Percentiles rank a stretch among this genome's conserved stretches.
Conservation (phyloP, 2,113 vertebrate genomes). For the Fregata magnificens region DNA sequence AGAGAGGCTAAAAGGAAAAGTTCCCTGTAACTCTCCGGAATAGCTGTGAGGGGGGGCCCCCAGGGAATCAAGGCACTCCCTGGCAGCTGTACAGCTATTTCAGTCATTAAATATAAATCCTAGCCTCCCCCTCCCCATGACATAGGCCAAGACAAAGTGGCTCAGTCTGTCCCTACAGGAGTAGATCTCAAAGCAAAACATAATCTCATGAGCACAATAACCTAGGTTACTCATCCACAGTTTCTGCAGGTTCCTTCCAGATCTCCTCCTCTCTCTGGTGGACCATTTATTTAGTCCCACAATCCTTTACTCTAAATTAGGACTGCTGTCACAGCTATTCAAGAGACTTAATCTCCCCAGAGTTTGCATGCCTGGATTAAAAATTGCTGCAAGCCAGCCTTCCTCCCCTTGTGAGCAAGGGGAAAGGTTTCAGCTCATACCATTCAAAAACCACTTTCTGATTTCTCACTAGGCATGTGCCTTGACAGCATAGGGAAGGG, state of each 20-base stretch:
- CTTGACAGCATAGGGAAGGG: background rate
- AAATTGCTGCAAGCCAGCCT: background rate
- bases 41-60: background rate
- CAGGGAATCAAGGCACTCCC: background rate
- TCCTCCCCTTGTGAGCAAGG: background rate
- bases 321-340: background rate
- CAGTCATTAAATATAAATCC: background rate
- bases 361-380: background rate
- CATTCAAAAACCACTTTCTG: background rate
- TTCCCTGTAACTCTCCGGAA: background rate
- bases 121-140: background rate
- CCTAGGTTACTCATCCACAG: background rate
- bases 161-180: background rate
- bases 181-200: background rate
- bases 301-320: background rate
- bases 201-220: background rate
- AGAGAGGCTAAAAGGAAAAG: background rate
- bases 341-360: background rate
- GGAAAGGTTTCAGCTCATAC: background rate
- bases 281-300: background rate
- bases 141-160: background rate
- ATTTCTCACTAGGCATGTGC: background rate
- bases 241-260: constrained; percentile 6
- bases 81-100: background rate
- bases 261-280: background rate